Base-by-base conservation (phyloP, 2,113 vertebrate genomes). In the Connochaetes taurinus region DNA sequence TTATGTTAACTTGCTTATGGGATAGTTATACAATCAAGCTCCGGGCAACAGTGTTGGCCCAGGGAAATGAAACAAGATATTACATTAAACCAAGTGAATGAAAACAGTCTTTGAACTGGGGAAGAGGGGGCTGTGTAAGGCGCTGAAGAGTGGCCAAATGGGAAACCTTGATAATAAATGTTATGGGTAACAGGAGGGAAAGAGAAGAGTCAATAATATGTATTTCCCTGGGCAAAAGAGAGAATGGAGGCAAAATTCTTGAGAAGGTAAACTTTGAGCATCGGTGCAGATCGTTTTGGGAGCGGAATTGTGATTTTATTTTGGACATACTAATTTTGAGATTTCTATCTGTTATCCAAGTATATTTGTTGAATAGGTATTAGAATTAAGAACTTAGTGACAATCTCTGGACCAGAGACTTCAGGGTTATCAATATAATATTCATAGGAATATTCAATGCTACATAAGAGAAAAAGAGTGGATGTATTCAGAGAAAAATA, bases 11-110 rank as follows among this genome's bases (percentile, higher is more conserved):
- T 9, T 82, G 53, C 60, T 14, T 43, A 4, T 25, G 15, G 33
- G 10, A 64, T 6, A 6, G 1, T 6, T 74, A 9, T 10, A 3
- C 6, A 4, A 0, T n/a, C 14, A 43, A 47, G 11, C 4, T 45
- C 11, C 31, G 3, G 7, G 31, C 27, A 83, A 8, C n/a, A 90
- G 10, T 78, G 2, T 33, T 36, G 25, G 58, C 10, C 9, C 7
- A 45, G 21, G 7, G 12, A 67, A 29, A 55, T 60, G 31, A 19
- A 15, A 87, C 23, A 60, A 88, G 23, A 36, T 71, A 15, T 31
- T 25, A 9, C 47, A 53, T 1, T 58, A 23, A 55, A 36, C 31
- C 7, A 47, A 21, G 36, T 58, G 13, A 78, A 7, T 83, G 12
- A 52, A 36, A 89, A 25, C 25, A 17, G n/a, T 43, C 9, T 4